Percentiles rank a stretch among this genome's conserved stretches.
Evolutionary conservation across 2,113 vertebrate genomes (phyloP).

Genomic region (Equus quagga): DNA sequence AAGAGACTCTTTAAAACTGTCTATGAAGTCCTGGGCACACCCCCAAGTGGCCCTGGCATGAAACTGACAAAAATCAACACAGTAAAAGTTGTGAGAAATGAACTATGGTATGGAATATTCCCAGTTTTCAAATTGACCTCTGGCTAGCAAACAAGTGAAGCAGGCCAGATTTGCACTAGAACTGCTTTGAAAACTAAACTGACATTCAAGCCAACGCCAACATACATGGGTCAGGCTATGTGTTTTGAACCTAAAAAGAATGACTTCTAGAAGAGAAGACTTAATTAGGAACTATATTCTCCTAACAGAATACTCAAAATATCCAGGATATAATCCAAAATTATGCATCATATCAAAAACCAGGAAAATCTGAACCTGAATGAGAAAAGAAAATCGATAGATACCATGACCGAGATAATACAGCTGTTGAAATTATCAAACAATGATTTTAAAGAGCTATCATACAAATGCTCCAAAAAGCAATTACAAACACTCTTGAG

Average conservation of each 20-base stretch:
- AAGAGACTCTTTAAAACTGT: neutral
- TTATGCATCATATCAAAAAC: neutral
- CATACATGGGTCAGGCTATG: neutral
- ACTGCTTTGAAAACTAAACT: neutral
- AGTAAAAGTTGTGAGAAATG: neutral
- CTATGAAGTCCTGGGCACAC: neutral
- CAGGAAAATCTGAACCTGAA: neutral
- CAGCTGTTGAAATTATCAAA: neutral
- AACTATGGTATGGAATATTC: neutral
- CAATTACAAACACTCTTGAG: neutral
- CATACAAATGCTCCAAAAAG: neutral
- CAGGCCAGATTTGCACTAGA: neutral
- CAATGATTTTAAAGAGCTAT: neutral
- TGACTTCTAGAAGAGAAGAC: neutral
- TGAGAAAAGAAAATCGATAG: neutral
- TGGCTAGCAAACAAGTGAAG: neutral
- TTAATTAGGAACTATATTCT: neutral
- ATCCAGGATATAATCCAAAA: neutral
- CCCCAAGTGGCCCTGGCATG: neutral
- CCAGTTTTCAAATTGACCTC: neutral
- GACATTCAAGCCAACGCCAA: neutral
- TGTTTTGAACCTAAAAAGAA: neutral
- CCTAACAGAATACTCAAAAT: neutral
- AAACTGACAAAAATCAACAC: neutral
- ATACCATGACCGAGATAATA: neutral